A percentile compares a stretch with the other conserved stretches of the same genome.
Evolutionary conservation across 2,888 invertebrate genomes (phyloP).

Genomic region (Scelioninae gen. 2): DNA sequence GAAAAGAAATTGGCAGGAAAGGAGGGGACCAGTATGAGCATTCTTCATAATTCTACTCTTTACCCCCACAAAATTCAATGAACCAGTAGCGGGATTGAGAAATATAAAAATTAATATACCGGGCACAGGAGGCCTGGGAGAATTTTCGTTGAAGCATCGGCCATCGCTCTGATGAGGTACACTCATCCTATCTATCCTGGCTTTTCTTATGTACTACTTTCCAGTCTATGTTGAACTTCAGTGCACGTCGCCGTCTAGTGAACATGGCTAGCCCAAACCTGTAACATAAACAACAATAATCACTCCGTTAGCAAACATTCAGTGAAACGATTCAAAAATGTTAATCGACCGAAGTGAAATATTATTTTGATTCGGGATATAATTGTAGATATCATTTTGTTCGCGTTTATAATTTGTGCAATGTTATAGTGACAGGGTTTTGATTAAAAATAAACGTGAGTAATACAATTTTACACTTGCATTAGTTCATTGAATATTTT

Average conservation of each 20-base stretch:
- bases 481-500: too few relatives aligned
- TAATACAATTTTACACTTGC: too few relatives aligned
- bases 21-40: constrained; percentile 27
- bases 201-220: constrained; percentile 73
- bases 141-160: constrained; percentile 79
- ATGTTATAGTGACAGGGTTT: too few relatives aligned
- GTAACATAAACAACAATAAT: constrained; percentile 62
- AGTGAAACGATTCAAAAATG: constrained; percentile 5
- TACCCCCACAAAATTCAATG: constrained; percentile 29
- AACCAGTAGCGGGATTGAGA: constrained; percentile 12
- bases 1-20: constrained; percentile 37
- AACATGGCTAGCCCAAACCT: constrained; percentile 75
- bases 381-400: too few relatives aligned
- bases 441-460: too few relatives aligned
- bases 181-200: constrained; percentile 75
- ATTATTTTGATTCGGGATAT: not conserved
- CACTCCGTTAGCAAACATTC: not conserved
- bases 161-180: constrained; percentile 73
- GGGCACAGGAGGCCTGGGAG: constrained; percentile 90
- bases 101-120: constrained; percentile 78
- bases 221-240: constrained; percentile 73
- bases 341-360: not conserved
- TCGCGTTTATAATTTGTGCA: too few relatives aligned
- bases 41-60: constrained; percentile 35
- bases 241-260: constrained; percentile 74